Percentiles rank a stretch among this genome's conserved stretches.
These are phyloP conservation scores for Hemibagrus guttatus DNA, from an alignment of 2,797 vertebrate species.

Conservation along the genomic window DNA sequence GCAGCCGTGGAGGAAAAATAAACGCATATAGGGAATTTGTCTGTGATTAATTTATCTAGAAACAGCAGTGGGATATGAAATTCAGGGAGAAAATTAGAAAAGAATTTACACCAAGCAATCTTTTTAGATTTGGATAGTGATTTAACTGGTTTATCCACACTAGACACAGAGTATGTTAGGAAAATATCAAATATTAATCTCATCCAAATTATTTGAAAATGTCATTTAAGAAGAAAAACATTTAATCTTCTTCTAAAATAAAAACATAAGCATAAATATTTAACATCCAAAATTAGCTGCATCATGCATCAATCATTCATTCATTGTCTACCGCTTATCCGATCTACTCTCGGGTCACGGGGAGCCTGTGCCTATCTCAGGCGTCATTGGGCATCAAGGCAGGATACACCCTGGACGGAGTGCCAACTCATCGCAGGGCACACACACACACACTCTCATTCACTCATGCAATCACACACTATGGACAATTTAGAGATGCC, in stretches of 20 bases:
- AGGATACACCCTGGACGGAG: no score
- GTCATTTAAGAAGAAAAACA: neutral
- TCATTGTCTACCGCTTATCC: no score
- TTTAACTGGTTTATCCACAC: neutral
- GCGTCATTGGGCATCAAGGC: no score
- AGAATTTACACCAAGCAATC: neutral
- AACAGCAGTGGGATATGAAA: neutral
- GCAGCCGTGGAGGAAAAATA: neutral
- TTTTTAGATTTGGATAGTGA: neutral
- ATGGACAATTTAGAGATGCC: no score
- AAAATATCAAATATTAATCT: neutral
- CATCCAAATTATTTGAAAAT: neutral
- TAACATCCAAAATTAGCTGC: neutral
- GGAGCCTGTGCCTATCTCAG: no score
- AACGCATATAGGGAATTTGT: neutral
- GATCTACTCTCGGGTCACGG: no score
- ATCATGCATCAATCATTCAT: no score
- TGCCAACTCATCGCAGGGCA: no score
- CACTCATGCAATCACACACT: no score
- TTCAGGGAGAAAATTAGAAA: neutral
- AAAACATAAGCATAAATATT: neutral
- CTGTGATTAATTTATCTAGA: constrained; percentile 1
- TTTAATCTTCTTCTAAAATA: neutral
- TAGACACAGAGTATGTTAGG: no score
- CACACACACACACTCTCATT: no score